These are phyloP conservation scores for Lasioglossum morio DNA, from an alignment of 2,888 invertebrate species.

Conservation along the genomic window DNA sequence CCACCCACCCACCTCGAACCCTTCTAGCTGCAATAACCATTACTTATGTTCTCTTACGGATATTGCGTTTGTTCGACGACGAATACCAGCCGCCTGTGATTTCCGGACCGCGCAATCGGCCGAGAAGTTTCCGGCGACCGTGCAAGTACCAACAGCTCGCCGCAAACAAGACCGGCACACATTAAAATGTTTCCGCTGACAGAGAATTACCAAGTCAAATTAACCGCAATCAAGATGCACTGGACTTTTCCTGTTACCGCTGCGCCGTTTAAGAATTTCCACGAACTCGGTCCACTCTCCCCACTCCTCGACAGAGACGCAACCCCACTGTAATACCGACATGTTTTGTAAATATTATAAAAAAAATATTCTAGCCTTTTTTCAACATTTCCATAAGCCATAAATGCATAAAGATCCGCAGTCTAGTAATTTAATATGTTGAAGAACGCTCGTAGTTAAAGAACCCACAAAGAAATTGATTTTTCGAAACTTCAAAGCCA, in stretches of 20 bases:
- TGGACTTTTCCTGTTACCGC: neutral
- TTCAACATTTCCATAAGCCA: no score
- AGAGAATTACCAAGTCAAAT: constrained; percentile 43
- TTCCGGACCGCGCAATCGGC: neutral
- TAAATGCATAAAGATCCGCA: no score
- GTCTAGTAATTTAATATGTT: no score
- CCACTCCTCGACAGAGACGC: no score
- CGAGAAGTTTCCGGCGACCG: constrained; percentile 13
- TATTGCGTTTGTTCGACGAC: constrained; percentile 48
- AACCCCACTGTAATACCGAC: no score
- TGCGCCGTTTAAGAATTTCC: neutral
- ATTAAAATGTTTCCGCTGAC: constrained; percentile 3
- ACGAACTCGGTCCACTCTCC: neutral
- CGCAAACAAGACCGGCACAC: neutral
- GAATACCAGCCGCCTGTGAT: neutral
- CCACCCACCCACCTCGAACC: neutral
- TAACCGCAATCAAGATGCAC: constrained; percentile 50
- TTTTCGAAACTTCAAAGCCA: neutral
- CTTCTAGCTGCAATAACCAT: constrained; percentile 49
- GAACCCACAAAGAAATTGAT: no score
- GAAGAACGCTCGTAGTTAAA: no score
- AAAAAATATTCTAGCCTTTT: no score
- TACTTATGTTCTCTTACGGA: constrained; percentile 60
- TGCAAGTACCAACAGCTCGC: neutral
- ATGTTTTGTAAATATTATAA: no score